A percentile compares a stretch with the other conserved stretches of the same genome.
Conservation (phyloP, 2,113 vertebrate species). For the Pedionomus torquatus region DNA sequence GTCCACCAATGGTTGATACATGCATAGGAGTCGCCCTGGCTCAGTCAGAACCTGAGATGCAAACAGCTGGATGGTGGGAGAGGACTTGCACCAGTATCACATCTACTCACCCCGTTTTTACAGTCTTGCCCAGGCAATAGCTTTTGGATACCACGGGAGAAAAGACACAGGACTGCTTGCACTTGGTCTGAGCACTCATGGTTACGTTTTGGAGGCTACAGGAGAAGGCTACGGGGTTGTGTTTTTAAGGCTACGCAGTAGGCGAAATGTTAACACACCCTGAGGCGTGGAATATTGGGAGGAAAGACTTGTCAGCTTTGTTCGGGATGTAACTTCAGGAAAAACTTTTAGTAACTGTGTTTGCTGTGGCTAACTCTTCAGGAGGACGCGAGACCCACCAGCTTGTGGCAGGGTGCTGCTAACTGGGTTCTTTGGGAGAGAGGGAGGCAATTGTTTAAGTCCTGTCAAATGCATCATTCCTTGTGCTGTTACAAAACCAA, state of each 20-base stretch:
- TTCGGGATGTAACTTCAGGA: not conserved
- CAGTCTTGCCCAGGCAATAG: not conserved
- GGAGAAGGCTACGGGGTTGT: too few relatives aligned
- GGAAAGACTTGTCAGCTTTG: not conserved
- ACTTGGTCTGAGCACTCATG: not conserved
- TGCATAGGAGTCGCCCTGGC: not conserved
- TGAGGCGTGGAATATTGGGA: not conserved
- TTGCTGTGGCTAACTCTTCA: not conserved
- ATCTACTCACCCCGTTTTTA: not conserved
- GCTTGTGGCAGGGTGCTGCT: not conserved
- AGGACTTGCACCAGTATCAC: not conserved
- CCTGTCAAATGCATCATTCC: constrained; percentile 60
- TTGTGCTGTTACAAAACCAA: constrained; percentile 59
- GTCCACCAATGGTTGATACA: not conserved
- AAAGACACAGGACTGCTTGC: not conserved
- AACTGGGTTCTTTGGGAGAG: not conserved
- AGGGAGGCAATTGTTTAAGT: constrained; percentile 45
- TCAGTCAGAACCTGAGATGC: not conserved
- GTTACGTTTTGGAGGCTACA: not conserved
- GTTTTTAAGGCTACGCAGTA: too few relatives aligned
- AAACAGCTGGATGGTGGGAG: not conserved
- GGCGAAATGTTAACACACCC: not conserved
- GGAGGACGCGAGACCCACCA: not conserved
- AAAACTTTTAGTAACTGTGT: not conserved
- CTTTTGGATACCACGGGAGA: not conserved